Base-by-base conservation (phyloP, 2,797 vertebrate genomes). In the Eidolon dupreanum region DNA sequence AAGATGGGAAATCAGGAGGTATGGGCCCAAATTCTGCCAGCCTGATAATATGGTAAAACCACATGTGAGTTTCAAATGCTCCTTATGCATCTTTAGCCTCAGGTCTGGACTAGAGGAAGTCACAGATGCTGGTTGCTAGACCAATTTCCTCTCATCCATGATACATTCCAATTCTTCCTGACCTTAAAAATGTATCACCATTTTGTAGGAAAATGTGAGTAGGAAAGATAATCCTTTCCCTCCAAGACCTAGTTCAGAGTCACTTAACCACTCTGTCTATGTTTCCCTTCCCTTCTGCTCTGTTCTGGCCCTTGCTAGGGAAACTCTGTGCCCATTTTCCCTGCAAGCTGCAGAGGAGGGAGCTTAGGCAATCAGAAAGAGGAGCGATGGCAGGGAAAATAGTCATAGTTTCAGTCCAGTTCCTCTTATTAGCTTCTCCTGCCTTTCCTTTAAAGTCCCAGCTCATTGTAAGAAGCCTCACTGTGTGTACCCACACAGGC, bases 31-130 rank as follows among this genome's bases (percentile, higher is more conserved):
- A 36, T 36, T 83, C 51, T 65, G 19, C 61, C 26, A 49, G 19
- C 15, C 33, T 2, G 41, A 33, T 26, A 26, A 22, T 8, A 1
- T 0, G 1, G 65, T 55, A 31, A 24, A 16, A 10, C 0, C 1
- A 24, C 0, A 0, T 63, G n/a, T 33, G n/a, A 63, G 20, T 83
- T 92, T 79, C 70, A 4, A 51, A 63, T 28, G 19, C 8, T 41
- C 26, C 68, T 43, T 9, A 1, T 15, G 9, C 22, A 38, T 49
- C 73, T n/a, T 57, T 8, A 13, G 5, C 19, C 16, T 78, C 36
- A 61, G 10, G 26, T 46, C n/a, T 49, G 26, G 33, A 65, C 0
- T 3, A 74, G 31, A 79, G 15, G 28, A 66, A 68, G 43, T 20
- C 12, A 46, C 0, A 15, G 63, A 68, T 71, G 5, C 13, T 16